Evolutionary conservation across 2,113 vertebrate species (phyloP), one percentile per base, ranked within the genome.

Genomic region (Rhinichthys klamathensis): DNA sequence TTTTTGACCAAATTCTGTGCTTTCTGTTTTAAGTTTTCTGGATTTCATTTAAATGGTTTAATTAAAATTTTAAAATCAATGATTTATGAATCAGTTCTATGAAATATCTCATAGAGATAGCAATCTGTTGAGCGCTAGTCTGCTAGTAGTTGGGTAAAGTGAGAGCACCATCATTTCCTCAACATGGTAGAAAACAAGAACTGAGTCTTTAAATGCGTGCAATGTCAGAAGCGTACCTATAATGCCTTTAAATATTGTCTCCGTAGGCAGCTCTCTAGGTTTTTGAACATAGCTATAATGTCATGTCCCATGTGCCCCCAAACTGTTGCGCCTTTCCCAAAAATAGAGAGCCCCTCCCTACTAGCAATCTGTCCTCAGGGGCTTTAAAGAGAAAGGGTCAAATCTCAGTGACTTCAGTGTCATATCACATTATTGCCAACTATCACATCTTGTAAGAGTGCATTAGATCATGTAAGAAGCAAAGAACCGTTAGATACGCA

Each of bases 381-480:
- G 15, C 1, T 72, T 30, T 79, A 49, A 84, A 80, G 6, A 58
- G 70, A 63, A 41, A 49, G 81, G 88, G 88, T 87, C 84, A 82
- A 82, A 73, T 88, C 65, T 77, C 35, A 87, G 77, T 84, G 60
- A 86, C 65, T 70, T 63, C 38, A 2, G 76, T 84, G 84, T 87
- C 84, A 82, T 84, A 74, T 75, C 73, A 49, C 35, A 84, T 88
- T 87, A 84, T 72, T 3, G 35, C 86, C 79, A 46, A 84, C 11
- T 49, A 67, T 41, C 72, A 67, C 60, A 44, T 86, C 73, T 46
- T 49, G 54, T 81, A 51, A 82, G 25, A 56, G 56, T 25, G 7
- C n/a, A 82, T 82, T 79, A 30, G 27, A 63, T 84, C 65, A 82
- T 10, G 30, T 73, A 69, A 56, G 72, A 82, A 87, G 86, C 83